phyloP scores from a whole-genome alignment of 2,113 vertebrate species.

The Thamnophis sirtalis region DNA sequence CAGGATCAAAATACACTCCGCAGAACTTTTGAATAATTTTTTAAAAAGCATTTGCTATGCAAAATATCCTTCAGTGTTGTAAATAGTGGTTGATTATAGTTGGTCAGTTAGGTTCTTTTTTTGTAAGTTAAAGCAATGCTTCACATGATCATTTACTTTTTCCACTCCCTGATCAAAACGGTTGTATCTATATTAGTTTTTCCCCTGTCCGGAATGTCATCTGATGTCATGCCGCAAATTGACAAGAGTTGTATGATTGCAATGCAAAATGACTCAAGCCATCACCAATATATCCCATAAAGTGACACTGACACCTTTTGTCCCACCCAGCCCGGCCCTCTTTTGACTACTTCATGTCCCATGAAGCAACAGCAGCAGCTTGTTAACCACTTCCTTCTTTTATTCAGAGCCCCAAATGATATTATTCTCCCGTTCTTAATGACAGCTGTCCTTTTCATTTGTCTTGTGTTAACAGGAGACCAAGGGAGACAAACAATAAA shows the following conservation, averaged over 20 bases:
- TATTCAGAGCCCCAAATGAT: not conserved
- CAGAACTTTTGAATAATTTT: not conserved
- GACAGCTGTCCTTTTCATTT: not conserved
- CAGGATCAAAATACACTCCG: too few species aligned
- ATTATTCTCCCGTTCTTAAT: not conserved
- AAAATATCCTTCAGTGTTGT: not conserved
- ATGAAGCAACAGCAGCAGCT: not conserved
- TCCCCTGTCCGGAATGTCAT: not conserved
- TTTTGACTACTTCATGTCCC: not conserved
- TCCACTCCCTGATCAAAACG: not conserved
- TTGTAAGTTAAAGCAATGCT: not conserved
- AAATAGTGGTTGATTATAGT: not conserved
- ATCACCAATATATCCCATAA: not conserved
- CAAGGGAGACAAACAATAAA: not conserved
- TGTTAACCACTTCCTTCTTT: conserved; percentile 4
- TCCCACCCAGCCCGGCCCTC: not conserved
- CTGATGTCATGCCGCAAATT: not conserved
- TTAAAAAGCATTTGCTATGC: not conserved
- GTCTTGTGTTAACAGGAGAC: not conserved
- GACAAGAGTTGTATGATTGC: conserved; percentile 1
- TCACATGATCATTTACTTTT: not conserved
- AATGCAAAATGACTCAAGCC: not conserved
- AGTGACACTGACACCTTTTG: not conserved
- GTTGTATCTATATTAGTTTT: not conserved
- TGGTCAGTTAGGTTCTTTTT: not conserved